Percentiles rank a stretch among this genome's conserved stretches.
Evolutionary conservation across 2,888 invertebrate species (phyloP).

Genomic region (Lasius platythorax): DNA sequence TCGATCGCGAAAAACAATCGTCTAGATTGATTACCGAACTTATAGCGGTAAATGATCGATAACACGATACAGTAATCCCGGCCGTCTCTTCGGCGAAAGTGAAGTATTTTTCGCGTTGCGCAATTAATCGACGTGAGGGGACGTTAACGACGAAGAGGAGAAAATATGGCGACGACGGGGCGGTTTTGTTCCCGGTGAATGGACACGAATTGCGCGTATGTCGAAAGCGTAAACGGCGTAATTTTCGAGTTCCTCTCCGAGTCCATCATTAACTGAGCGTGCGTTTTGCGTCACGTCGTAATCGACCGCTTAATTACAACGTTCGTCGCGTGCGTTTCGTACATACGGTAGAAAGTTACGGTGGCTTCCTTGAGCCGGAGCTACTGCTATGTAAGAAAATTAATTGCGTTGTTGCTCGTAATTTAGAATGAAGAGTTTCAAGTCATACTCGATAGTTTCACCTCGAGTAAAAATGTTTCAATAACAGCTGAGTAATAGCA

Average conservation of each 20-base stretch:
- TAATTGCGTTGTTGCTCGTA: slow-evolving; percentile 33
- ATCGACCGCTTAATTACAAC: slow-evolving; percentile 49
- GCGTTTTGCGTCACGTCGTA: slow-evolving; percentile 39
- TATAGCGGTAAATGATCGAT: slow-evolving; percentile 4
- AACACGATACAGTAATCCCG: not conserved
- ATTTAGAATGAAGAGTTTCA: slow-evolving; percentile 1
- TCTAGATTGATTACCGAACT: slow-evolving; percentile 13
- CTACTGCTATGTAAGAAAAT: slow-evolving; percentile 37
- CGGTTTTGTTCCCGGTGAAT: slow-evolving; percentile 30
- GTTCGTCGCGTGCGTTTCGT: slow-evolving; percentile 38
- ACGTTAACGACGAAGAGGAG: slow-evolving; percentile 11
- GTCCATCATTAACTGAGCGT: slow-evolving; percentile 26
- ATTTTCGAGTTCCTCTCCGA: slow-evolving; percentile 48
- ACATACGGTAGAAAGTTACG: slow-evolving; percentile 44
- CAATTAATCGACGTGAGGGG: slow-evolving; percentile 42
- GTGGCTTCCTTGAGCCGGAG: slow-evolving; percentile 7
- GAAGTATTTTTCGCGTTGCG: slow-evolving; percentile 45
- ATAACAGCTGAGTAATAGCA: slow-evolving; percentile 19
- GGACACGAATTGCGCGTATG: slow-evolving; percentile 28
- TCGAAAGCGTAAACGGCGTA: slow-evolving; percentile 35
- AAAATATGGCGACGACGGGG: slow-evolving; percentile 7
- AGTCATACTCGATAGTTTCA: not conserved
- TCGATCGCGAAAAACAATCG: slow-evolving; percentile 34
- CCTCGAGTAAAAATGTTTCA: not conserved
- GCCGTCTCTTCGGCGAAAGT: slow-evolving; percentile 41